Evolutionary conservation across 2,888 invertebrate species (phyloP).

Genomic region (Ectobius pallidus): DNA sequence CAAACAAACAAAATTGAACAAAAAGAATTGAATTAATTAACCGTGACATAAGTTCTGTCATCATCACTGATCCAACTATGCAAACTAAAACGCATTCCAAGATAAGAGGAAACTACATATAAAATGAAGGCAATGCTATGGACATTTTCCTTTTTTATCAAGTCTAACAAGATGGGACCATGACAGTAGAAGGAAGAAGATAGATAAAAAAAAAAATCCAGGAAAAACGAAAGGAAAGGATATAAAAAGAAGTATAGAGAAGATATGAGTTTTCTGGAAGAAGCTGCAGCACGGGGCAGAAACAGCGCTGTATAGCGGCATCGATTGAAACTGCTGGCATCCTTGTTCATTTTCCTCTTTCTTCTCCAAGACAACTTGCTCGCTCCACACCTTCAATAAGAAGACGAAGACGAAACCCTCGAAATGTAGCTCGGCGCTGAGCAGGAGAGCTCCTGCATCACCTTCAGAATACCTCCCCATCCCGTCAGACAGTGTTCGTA

Average conservation of each 20-base stretch:
- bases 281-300: not conserved
- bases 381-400: constrained; percentile 17
- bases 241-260: not conserved
- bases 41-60: too few species aligned
- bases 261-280: not conserved
- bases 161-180: not conserved
- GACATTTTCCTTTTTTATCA: not conserved
- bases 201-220: not conserved
- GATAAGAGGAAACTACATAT: not conserved
- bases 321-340: not conserved
- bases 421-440: constrained; percentile 33
- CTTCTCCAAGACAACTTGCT: not conserved
- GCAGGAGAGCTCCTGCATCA: constrained; percentile 4
- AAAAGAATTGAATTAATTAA: too few species aligned
- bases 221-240: not conserved
- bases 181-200: not conserved
- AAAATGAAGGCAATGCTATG: not conserved
- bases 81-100: too few species aligned
- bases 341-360: not conserved
- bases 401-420: constrained; percentile 16
- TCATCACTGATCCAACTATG: too few species aligned
- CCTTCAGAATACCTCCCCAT: constrained; percentile 2
- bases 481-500: not conserved
- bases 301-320: not conserved
- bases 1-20: too few species aligned